Conservation (phyloP, 2,113 vertebrate species). For the Potamarius usumacintae region DNA sequence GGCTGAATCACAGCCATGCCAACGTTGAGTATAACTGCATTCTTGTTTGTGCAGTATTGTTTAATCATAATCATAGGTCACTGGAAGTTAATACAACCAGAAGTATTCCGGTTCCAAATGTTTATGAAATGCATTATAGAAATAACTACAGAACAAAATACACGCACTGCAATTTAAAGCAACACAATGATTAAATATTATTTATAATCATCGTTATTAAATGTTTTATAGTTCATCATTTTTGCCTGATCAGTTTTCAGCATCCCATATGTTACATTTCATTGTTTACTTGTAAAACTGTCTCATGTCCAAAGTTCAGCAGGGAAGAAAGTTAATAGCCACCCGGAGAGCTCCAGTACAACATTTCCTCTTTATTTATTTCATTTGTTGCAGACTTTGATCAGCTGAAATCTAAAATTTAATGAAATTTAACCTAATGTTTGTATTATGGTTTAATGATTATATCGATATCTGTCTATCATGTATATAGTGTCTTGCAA, state of each 20-base stretch:
- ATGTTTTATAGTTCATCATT: neutral
- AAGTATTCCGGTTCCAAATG: too few relatives aligned
- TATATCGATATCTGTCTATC: too few relatives aligned
- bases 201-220: neutral
- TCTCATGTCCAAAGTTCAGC: slow-evolving; percentile 34
- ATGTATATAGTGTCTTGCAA: too few relatives aligned
- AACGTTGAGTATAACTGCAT: neutral
- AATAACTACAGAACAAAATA: too few relatives aligned
- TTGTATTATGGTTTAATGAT: too few relatives aligned
- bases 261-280: slow-evolving; percentile 6
- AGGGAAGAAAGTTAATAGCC: neutral
- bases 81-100: too few relatives aligned
- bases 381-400: neutral
- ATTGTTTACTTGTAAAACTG: slow-evolving; percentile 30
- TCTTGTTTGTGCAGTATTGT: neutral
- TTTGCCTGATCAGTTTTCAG: neutral
- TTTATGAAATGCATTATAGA: too few relatives aligned
- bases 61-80: neutral
- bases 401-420: neutral
- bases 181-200: neutral
- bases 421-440: neutral
- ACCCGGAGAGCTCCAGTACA: neutral
- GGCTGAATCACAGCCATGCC: neutral
- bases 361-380: neutral
- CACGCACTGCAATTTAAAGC: neutral